These are phyloP conservation scores for Odontamblyopus lacepedii DNA, from an alignment of 2,797 vertebrate genomes.

Conservation along the genomic window DNA sequence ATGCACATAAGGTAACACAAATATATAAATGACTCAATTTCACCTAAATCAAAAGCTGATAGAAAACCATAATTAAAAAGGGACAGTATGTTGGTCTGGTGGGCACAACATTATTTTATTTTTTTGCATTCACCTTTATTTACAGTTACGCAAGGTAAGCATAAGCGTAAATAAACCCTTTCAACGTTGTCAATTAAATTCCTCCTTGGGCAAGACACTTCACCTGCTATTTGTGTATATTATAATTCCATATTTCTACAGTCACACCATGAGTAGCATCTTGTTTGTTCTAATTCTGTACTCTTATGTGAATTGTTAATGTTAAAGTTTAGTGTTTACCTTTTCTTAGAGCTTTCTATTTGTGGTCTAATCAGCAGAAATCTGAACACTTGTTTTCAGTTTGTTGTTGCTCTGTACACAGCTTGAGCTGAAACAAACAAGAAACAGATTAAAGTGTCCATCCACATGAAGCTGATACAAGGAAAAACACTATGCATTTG, in stretches of 20 bases:
- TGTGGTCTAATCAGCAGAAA: conserved; percentile 7
- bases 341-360: not conserved
- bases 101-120: too few relatives aligned
- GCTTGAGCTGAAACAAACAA: not conserved
- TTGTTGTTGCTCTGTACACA: not conserved
- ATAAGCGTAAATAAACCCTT: too few relatives aligned
- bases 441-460: not conserved
- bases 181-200: too few relatives aligned
- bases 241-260: too few relatives aligned
- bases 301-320: not conserved
- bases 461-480: not conserved
- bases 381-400: not conserved
- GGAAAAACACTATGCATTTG: not conserved
- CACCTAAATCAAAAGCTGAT: too few relatives aligned
- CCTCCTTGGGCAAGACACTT: not conserved
- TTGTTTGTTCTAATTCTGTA: not conserved
- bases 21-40: too few relatives aligned
- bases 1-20: too few relatives aligned
- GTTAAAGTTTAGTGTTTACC: not conserved
- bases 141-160: too few relatives aligned
- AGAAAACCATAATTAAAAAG: too few relatives aligned
- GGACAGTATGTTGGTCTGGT: too few relatives aligned
- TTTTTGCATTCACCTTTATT: too few relatives aligned
- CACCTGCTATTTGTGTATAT: not conserved
- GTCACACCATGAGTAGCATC: not conserved